Conservation (phyloP, 2,888 invertebrate species). For the Trichogramma evanescens region DNA sequence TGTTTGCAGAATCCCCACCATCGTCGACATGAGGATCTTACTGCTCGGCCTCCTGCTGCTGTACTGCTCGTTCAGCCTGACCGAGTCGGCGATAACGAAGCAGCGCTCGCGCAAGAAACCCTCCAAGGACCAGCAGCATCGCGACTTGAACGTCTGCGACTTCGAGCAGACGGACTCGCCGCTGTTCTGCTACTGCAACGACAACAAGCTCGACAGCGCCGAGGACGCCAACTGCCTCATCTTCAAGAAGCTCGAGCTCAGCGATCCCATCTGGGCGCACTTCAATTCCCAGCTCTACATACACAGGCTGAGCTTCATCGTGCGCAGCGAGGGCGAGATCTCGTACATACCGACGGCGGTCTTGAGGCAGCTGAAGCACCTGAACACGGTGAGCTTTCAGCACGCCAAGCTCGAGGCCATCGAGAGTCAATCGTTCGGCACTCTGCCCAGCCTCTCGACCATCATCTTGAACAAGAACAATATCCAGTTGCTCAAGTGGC, state of each 20-base stretch:
- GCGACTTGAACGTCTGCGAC: constrained; percentile 52
- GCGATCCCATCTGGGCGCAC: constrained; percentile 68
- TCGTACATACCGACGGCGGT: constrained; percentile 67
- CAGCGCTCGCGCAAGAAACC: constrained; percentile 32
- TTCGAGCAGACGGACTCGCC: constrained; percentile 53
- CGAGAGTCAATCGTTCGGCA: constrained; percentile 66
- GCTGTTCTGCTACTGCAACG: constrained; percentile 60
- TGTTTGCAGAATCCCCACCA: constrained; percentile 19
- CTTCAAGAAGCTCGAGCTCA: constrained; percentile 60
- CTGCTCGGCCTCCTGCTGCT: constrained; percentile 19
- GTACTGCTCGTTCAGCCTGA: constrained; percentile 12
- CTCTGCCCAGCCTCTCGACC: constrained; percentile 62
- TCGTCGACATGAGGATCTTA: constrained; percentile 9
- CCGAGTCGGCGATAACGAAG: constrained; percentile 25
- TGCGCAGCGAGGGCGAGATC: constrained; percentile 62
- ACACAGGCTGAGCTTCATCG: constrained; percentile 64
- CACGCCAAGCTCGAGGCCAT: constrained; percentile 67
- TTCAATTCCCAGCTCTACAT: constrained; percentile 67
- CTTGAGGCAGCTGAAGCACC: constrained; percentile 58
- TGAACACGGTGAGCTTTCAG: constrained; percentile 63
- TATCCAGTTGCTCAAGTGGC: constrained; percentile 61
- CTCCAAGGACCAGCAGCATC: constrained; percentile 21
- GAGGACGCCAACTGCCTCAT: constrained; percentile 74
- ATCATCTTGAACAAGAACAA: constrained; percentile 63
- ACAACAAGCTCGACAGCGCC: constrained; percentile 47